Base-by-base conservation (phyloP, 2,797 vertebrate species). In the Brachyrhaphis roseni region DNA sequence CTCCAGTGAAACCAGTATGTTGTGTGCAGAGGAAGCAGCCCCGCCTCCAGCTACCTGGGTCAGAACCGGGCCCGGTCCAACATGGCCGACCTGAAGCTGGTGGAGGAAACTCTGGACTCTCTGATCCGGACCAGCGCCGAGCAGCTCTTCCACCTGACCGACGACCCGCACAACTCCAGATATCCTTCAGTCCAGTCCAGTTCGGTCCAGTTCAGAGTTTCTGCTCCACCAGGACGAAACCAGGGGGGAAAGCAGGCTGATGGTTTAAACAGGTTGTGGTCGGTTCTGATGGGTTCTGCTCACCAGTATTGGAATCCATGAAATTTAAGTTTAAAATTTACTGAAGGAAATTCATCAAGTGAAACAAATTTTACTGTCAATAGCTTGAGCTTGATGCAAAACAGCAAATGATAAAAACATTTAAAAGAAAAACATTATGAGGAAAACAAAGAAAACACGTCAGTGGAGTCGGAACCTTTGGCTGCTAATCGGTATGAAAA, bases 61-160 rank as follows among this genome's bases (percentile, higher is more conserved):
- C 75, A 62, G 74, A 78, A 47, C 7, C 90, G 86, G 62, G 86
- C 97, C n/a, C 94, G 88, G 90, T 90, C 93, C 1, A 97, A 98
- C 79, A 84, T 97, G 76, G 92, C 95, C 11, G 95, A 97, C 87
- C 92, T 99, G 64, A 94, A 96, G 59, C 89, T 94, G 11, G 96
- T 97, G 95, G 98, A 99, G 90, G 97, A 97, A 75, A 95, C 96
- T 8, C 89, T 99, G 88, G 98, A 99, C 86, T 92, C 94, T 77
- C 93, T 99, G 84, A 98, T 99, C 85, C 97, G 96, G 80, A 95
- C 95, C 74, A 98, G 97, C 31, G 96, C 97, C 16, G 96, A 97
- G 86, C 96, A 99, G 86, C 92, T 99, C 53, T 97, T 97, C 59
- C 91, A 95, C 49, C 89, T 98, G 91, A 97, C 96, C 0, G 97